Conservation (phyloP, 23 tunicate genomes). For the Oikopleura vanhoeffeni region DNA sequence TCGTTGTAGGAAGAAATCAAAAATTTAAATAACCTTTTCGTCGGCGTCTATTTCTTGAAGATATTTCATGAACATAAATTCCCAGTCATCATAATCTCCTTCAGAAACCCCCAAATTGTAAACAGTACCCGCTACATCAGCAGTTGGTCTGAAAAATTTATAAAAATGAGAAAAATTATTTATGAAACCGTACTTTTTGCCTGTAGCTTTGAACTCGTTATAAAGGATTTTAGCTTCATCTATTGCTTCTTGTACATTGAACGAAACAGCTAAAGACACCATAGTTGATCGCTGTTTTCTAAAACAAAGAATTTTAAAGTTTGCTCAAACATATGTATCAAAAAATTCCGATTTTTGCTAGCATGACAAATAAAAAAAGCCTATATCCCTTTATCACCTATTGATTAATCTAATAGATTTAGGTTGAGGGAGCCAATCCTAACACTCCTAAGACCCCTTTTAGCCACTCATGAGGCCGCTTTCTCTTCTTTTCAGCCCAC, state of each 20-base stretch:
- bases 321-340: too few species aligned
- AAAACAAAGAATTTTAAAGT: background rate
- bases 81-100: slow-evolving; percentile 4
- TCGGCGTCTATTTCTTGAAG: background rate
- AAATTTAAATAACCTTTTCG: background rate
- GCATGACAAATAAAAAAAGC: too few species aligned
- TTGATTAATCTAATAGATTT: too few species aligned
- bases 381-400: too few species aligned
- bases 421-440: too few species aligned
- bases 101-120: background rate
- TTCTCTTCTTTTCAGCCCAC: too few species aligned
- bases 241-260: background rate
- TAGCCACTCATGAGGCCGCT: too few species aligned
- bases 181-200: too few species aligned
- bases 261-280: background rate
- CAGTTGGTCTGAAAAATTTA: background rate
- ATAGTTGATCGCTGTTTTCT: slow-evolving; percentile 7
- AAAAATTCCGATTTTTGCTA: too few species aligned
- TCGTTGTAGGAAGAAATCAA: too few species aligned
- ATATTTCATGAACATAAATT: background rate
- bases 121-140: background rate
- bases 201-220: background rate
- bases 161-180: too few species aligned
- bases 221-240: background rate
- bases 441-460: too few species aligned